Conservation (phyloP, 2,113 vertebrate species). For the Engystomops pustulosus region DNA sequence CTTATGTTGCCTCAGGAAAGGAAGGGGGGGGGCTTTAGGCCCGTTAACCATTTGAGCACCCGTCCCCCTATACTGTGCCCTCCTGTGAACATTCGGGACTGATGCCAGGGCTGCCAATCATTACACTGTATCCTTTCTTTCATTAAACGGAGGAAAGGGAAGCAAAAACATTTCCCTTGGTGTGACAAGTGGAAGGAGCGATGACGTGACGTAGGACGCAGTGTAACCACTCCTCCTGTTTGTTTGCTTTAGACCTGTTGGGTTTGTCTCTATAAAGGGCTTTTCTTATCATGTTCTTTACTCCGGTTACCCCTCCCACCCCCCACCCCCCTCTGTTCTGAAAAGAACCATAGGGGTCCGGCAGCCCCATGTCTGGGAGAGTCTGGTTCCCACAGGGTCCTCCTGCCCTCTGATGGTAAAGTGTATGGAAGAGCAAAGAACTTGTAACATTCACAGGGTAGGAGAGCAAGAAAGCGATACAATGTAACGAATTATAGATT, state of each 20-base stretch:
- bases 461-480: too few species aligned
- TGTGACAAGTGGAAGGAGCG: constrained; percentile 18
- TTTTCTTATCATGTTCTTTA: constrained; percentile 57
- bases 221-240: constrained; percentile 84
- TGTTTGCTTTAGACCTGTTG: constrained; percentile 87
- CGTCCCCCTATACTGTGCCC: neutral
- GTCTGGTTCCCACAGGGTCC: constrained; percentile 79
- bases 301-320: too few species aligned
- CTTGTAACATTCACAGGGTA: too few species aligned
- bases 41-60: neutral
- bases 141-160: constrained; percentile 17
- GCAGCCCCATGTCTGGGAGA: constrained; percentile 63
- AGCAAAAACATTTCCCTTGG: constrained; percentile 28
- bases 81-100: neutral
- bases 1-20: constrained; percentile 8
- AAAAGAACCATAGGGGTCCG: constrained; percentile 82
- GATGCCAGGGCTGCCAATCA: constrained; percentile 20
- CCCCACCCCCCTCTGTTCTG: constrained; percentile 57
- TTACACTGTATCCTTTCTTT: constrained; percentile 5
- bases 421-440: constrained; percentile 65
- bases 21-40: neutral
- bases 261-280: constrained; percentile 74
- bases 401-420: constrained; percentile 76
- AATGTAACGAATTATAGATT: too few species aligned
- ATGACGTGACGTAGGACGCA: constrained; percentile 69